Evolutionary conservation across 2,888 invertebrate genomes (phyloP).

Genomic region (Drosophila subquinaria): DNA sequence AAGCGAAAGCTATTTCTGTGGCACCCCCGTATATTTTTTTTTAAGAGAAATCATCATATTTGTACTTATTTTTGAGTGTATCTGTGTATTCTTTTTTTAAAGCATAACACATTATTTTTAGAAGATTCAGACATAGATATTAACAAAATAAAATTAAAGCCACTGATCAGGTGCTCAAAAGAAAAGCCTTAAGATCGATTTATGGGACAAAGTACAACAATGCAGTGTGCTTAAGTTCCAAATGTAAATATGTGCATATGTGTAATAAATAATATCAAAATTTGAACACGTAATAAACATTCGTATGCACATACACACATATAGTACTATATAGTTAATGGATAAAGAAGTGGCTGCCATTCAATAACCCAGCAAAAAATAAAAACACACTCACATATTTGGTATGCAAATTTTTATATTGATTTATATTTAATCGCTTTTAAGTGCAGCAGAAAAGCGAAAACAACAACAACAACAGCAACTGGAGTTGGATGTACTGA

Average conservation of each 20-base stretch:
- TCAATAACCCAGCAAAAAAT: conserved; percentile 35
- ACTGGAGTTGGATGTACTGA: conserved; percentile 14
- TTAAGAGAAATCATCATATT: too few relatives aligned
- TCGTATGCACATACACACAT: conserved; percentile 16
- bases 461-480: conserved; percentile 7
- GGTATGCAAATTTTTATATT: conserved; percentile 76
- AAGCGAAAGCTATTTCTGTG: too few relatives aligned
- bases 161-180: not conserved
- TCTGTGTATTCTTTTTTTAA: too few relatives aligned
- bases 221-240: conserved; percentile 13
- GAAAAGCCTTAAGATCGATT: conserved; percentile 3
- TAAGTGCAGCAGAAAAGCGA: conserved; percentile 62
- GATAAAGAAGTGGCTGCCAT: conserved; percentile 47
- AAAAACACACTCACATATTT: conserved; percentile 38
- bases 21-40: too few relatives aligned
- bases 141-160: not conserved
- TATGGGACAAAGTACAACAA: conserved; percentile 3
- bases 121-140: too few relatives aligned
- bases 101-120: too few relatives aligned
- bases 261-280: conserved; percentile 40
- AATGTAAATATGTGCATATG: not conserved
- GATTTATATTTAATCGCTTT: conserved; percentile 81
- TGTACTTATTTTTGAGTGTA: too few relatives aligned
- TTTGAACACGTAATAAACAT: conserved; percentile 42
- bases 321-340: conserved; percentile 38